Evolutionary conservation across 1,140 invertebrate species (phyloP), one percentile per base, ranked within the genome.

Genomic region (Scaptomyza hsui): DNA sequence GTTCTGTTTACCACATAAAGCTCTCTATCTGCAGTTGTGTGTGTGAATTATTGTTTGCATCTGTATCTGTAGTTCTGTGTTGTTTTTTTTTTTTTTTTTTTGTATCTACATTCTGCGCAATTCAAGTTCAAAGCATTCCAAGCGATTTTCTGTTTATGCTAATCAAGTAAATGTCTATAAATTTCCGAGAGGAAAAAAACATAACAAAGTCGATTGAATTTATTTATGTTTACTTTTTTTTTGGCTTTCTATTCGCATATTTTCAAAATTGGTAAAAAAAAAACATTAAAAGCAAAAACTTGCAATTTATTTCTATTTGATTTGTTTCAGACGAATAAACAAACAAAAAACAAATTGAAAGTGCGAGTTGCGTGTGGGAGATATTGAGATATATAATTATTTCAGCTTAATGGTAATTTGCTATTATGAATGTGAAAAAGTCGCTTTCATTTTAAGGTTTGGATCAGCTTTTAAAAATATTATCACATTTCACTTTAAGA

Each of bases 81-180:
- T 9, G 26, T n/a, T 18, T 15, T 47, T 26, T 62, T 48, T 44
- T 56, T 21, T 16, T 39, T 6, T 10, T 29, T 24, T 45, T 48
- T 13, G 9, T 49, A 41, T 49, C 21, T 15, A 12, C 26, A 24
- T 60, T 68, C 47, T 68, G 64, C 37, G 56, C 47, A 61, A 61
- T 68, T 68, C 64, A 60, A 68, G 56, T 68, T 68, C 64, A 52
- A 52, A 68, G 55, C 55, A 21, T 35, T 59, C 15, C 35, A 18
- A 32, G 52, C 49, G 37, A 24, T 63, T 39, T 21, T 21, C 24
- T 51, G 35, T 44, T 67, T 59, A 67, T 21, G 37, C 56, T 16
- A 60, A 42, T 26, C 19, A 47, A 48, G 32, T 29, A 39, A 59
- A 59, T 49, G 59, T 32, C 47, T 35, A 35, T n/a, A 21, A 45